A percentile compares a stretch with the other conserved stretches of the same genome.
phyloP scores from a whole-genome alignment of 1,140 invertebrate genomes.

The Rhagoletis zephyria region DNA sequence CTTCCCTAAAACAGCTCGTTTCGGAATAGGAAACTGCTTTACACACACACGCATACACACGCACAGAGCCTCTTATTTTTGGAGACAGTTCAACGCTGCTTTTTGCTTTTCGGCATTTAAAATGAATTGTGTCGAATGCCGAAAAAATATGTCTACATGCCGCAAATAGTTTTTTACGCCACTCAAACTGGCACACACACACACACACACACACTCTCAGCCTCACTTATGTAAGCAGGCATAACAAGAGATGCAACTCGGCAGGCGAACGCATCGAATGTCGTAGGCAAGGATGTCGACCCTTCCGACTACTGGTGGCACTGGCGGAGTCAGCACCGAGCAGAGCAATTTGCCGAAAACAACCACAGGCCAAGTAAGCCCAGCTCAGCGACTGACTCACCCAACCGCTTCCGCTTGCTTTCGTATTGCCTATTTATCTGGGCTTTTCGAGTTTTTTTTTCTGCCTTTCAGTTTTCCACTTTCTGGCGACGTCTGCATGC shows the following conservation, averaged over 20 bases:
- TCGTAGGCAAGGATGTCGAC: not conserved
- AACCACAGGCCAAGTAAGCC: not conserved
- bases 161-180: constrained; percentile 38
- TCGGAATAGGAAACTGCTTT: not conserved
- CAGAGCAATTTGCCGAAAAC: not conserved
- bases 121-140: constrained; percentile 37
- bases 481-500: not conserved
- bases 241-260: no score
- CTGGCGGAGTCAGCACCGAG: not conserved
- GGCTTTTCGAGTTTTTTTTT: not conserved
- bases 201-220: not conserved
- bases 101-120: constrained; percentile 47
- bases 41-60: not conserved
- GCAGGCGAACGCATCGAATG: not conserved
- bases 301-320: not conserved
- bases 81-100: not conserved
- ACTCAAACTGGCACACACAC: not conserved
- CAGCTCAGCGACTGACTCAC: not conserved
- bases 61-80: not conserved
- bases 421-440: not conserved
- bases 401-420: not conserved
- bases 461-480: constrained; percentile 18
- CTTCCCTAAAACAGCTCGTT: not conserved
- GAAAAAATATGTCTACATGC: constrained; percentile 51
- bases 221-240: not conserved